These are phyloP conservation scores for Hirtodrosophila confusa DNA, from an alignment of 2,888 invertebrate genomes.

Conservation along the genomic window DNA sequence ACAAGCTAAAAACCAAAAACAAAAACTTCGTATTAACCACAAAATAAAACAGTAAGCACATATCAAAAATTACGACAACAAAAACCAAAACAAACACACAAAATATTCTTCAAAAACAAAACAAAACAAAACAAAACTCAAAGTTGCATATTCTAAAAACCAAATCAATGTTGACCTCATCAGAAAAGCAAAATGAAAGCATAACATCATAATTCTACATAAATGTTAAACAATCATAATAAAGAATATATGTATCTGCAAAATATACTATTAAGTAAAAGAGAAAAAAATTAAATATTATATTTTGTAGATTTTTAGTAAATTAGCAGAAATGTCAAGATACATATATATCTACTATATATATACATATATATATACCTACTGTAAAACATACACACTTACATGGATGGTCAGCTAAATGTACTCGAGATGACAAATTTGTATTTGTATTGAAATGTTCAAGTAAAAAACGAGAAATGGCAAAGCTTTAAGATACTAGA, in stretches of 20 bases:
- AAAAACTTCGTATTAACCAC: slow-evolving; percentile 33
- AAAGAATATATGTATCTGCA: slow-evolving; percentile 49
- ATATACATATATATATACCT: slow-evolving; percentile 49
- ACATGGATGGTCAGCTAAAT: slow-evolving; percentile 38
- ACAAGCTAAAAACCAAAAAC: slow-evolving; percentile 7
- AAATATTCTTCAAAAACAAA: slow-evolving; percentile 33
- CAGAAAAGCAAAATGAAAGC: slow-evolving; percentile 38
- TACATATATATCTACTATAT: slow-evolving; percentile 34
- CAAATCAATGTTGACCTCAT: slow-evolving; percentile 74
- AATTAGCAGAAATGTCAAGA: slow-evolving; percentile 62
- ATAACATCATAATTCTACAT: slow-evolving; percentile 35
- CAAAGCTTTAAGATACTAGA: slow-evolving; percentile 75
- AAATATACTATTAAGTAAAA: slow-evolving; percentile 24
- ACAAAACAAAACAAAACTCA: slow-evolving; percentile 41
- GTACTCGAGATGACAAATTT: slow-evolving; percentile 42
- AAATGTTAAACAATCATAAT: slow-evolving; percentile 65
- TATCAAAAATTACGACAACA: slow-evolving; percentile 57
- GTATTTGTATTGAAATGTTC: slow-evolving; percentile 53
- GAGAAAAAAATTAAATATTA: slow-evolving; percentile 62
- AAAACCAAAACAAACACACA: slow-evolving; percentile 11
- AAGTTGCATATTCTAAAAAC: slow-evolving; percentile 64
- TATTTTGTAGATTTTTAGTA: slow-evolving; percentile 78
- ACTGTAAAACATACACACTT: slow-evolving; percentile 33
- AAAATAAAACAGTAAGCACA: slow-evolving; percentile 67
- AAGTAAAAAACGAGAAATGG: slow-evolving; percentile 68